Percentiles rank a stretch among this genome's conserved stretches.
phyloP scores from a whole-genome alignment of 2,113 vertebrate genomes.

The Macroglossus sobrinus region DNA sequence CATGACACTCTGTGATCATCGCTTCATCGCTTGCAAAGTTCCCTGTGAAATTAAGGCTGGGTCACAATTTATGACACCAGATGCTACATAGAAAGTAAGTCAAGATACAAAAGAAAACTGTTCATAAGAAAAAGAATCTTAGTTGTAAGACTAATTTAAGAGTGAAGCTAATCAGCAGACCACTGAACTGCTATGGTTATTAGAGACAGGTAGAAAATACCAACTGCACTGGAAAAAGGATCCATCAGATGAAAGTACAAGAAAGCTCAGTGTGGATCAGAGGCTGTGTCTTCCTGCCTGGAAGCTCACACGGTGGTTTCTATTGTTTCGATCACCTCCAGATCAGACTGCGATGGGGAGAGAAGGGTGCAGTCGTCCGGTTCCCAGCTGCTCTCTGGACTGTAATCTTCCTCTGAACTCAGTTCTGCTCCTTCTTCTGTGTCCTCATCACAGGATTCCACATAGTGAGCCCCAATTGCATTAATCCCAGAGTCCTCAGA shows the following conservation, averaged over 20 bases:
- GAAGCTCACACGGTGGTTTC: conserved; percentile 94
- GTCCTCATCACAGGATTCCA: conserved; percentile 96
- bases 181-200: background rate
- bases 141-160: conserved; percentile 24
- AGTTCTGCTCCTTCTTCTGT: conserved; percentile 89
- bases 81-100: conserved; percentile 64
- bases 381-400: conserved; percentile 94
- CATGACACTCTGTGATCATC: background rate
- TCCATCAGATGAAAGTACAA: conserved; percentile 68
- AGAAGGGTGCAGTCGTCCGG: conserved; percentile 93
- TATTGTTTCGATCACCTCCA: conserved; percentile 98
- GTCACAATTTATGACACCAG: conserved; percentile 61
- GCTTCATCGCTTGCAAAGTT: background rate
- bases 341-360: conserved; percentile 93
- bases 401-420: conserved; percentile 93
- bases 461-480: conserved; percentile 91
- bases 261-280: conserved; percentile 64
- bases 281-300: background rate
- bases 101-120: conserved; percentile 62
- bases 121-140: conserved; percentile 41
- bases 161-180: conserved; percentile 37
- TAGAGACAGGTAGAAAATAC: conserved; percentile 60
- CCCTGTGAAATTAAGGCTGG: conserved; percentile 69
- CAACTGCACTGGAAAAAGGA: conserved; percentile 69
- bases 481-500: conserved; percentile 99